Base-by-base conservation (phyloP, 2,113 vertebrate species). In the Microcebus griseorufus region DNA sequence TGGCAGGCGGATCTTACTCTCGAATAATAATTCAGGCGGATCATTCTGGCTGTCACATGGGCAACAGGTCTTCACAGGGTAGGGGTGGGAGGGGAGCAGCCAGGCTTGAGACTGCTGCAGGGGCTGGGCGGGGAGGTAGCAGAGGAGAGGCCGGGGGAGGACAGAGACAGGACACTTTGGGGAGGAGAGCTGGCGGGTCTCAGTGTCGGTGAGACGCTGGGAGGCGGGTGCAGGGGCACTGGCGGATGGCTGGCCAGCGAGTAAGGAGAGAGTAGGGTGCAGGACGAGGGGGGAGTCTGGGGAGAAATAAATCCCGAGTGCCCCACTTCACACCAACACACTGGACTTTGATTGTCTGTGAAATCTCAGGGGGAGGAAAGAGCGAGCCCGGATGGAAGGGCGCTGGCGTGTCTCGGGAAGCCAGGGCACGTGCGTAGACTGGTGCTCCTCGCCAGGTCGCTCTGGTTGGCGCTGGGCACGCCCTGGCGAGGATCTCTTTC, bases 351-450 rank as follows among this genome's bases (percentile, higher is more conserved):
- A 5, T 4, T 20, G 6, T 14, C 53, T 0, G 14, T 4, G 39
- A 72, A 34, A n/a, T 3, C 29, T 14, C 69, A 76, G 67, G 39
- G 17, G 17, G 7, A 17, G 22, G 34, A 51, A 23, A 16, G 10
- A 22, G 1, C 10, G 62, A 8, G 16, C 48, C 12, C 14, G 55
- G 32, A 0, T 1, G 9, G 27, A 34, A 55, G 55, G 32, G 14
- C 5, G 18, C 55, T 25, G n/a, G 87, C 2, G 1, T 32, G 67
- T 25, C 62, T 62, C 1, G 20, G 84, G 90, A 60, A 9, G 7
- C 17, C 39, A 1, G 78, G 45, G 53, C 29, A 1, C 0, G 0
- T 0, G 2, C 2, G 3, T 6, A 48, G 37, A 32, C 4, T 0
- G 2, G 8, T 17, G 79, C 12, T 65, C 37, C 48, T 42, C 0